Conservation (phyloP, 1,140 invertebrate genomes). For the Sitophilus oryzae region DNA sequence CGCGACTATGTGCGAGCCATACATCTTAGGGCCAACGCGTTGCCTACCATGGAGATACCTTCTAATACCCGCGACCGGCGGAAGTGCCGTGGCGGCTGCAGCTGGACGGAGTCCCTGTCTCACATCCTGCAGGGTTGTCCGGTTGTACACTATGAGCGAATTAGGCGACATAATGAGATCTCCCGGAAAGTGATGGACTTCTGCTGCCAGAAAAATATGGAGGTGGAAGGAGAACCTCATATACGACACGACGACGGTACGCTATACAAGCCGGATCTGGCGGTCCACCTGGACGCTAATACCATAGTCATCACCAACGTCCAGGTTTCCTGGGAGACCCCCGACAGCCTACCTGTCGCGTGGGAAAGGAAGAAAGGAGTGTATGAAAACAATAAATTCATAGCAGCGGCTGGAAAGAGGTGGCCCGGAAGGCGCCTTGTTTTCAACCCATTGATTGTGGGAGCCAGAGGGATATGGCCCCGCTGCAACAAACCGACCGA, state of each 20-base stretch:
- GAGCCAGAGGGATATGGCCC: not conserved
- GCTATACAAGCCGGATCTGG: constrained; percentile 18
- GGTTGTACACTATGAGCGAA: constrained; percentile 12
- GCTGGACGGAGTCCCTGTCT: constrained; percentile 5
- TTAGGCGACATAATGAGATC: constrained; percentile 16
- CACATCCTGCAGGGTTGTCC: constrained; percentile 24
- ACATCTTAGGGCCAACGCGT: constrained; percentile 15
- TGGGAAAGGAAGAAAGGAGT: not conserved
- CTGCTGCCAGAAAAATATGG: not conserved
- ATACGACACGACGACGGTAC: constrained; percentile 1
- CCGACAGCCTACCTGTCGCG: not conserved
- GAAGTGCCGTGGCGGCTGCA: constrained; percentile 10
- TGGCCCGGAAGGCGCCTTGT: not conserved
- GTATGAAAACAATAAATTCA: not conserved
- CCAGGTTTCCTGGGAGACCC: not conserved
- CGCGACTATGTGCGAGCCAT: constrained; percentile 14
- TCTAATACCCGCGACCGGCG: not conserved
- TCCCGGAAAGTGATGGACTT: constrained; percentile 4
- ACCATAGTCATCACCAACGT: not conserved
- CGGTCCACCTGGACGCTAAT: not conserved
- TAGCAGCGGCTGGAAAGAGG: not conserved
- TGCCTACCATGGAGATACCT: constrained; percentile 5
- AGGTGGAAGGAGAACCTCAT: constrained; percentile 8
- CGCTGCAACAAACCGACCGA: not conserved
- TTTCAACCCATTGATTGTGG: not conserved